Base-by-base conservation (phyloP, 2,888 invertebrate genomes). In the Pecten maximus region DNA sequence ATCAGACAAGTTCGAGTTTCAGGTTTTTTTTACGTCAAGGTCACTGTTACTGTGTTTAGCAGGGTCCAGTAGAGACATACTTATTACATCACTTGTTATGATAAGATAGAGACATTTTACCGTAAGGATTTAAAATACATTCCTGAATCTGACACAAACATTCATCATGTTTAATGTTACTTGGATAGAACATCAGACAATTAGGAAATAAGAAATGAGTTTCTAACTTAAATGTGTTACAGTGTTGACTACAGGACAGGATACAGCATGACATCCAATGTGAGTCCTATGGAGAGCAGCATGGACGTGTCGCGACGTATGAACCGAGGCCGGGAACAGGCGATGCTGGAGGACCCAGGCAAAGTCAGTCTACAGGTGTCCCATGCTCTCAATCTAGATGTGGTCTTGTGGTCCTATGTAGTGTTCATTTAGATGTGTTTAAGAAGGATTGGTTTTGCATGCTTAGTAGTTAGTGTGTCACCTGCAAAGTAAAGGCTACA, bases 271-370 rank as follows among this genome's bases (percentile, higher is more conserved):
- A 35, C 74, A 35, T 74, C 74, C 28, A 74, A 28, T 10, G 74
- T 35, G 8, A 95, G 94, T 93, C 95, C 96, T 88, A 95, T 95
- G 88, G 95, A 95, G 88, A 74, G 74, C 35, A 74, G 28, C 35
- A 74, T 74, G 74, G 95, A 94, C 91, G 95, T 95, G 40, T 93
- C 95, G 4, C 88, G 96, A 88, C 92, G 96, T 89, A 94, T 94
- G 90, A 95, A 96, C 89, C 91, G 96, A 90, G 96, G 96, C 10
- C 92, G 96, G 87, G 96, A 96, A 89, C 94, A 94, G 88, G 95
- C 96, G 40, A 93, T 96, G 74, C 92, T 93, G 60, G 96, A 96
- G 19, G 96, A 96, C 92, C 96, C 96, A 48, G 92, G 93, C 50
- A 96, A 96, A 95, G 96, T 96, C 89, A 86, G 87, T 89, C 40